Evolutionary conservation across 2,113 vertebrate species (phyloP), one percentile per base, ranked within the genome.

Genomic region (Hiodon alosoides): DNA sequence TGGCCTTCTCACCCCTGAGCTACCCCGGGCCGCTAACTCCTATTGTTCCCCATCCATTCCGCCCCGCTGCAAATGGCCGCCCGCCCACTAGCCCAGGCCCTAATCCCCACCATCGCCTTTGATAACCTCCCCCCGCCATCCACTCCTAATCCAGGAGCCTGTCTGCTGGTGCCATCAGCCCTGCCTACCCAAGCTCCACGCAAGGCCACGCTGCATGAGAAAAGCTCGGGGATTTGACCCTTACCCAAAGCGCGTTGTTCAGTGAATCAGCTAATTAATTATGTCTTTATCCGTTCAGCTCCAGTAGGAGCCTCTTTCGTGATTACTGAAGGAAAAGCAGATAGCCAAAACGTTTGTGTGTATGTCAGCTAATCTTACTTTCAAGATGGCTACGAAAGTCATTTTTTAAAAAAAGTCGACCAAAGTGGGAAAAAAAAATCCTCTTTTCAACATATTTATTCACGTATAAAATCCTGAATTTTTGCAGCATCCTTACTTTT

Each of bases 161-260:
- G 77, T 77, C 82, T 81, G 80, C 82, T 81, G 82, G 76, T 78
- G 72, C 75, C 69, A 72, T 78, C 74, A 78, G 76, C 78, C 76
- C 4, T 78, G 72, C 78, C 16, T 76, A 71, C 71, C 57, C 76
- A 81, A 81, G 79, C 78, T 79, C 60, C 31, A 75, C 64, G 55
- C 2, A 17, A 71, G 14, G 54, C 72, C 69, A 77, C n/a, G 57
- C 67, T 62, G 71, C 73, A 75, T n/a, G 8, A 66, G 65, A 75
- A 68, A n/a, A 52, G 54, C 64, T 72, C 72, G 13, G 48, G 53
- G 65, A 73, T 11, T 47, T 57, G n/a, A 16, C 54, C 46, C 47
- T 13, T 8, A 50, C 16, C 53, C 14, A 16, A 67, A 75, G 76
- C 67, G 69, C 53, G 65, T 74, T 75, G 75, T 71, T 50, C n/a